phyloP scores from a whole-genome alignment of 2,113 vertebrate genomes.

The Psittacula cyanocephala region DNA sequence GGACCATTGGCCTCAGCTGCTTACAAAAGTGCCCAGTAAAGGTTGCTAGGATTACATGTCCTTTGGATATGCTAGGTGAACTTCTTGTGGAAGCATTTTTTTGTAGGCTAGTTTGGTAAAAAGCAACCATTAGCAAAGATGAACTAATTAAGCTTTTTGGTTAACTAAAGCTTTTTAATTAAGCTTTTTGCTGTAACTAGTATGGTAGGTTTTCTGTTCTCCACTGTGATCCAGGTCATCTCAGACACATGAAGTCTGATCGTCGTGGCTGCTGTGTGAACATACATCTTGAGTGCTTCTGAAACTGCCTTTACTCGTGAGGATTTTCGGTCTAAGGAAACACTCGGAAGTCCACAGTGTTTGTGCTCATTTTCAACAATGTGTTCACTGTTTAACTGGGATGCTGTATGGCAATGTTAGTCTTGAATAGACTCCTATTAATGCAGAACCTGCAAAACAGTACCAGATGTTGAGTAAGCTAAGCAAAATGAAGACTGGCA shows the following conservation, averaged over 20 bases:
- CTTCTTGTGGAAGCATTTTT: background rate
- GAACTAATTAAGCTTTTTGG: background rate
- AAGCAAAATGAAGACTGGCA: background rate
- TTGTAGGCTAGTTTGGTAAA: background rate
- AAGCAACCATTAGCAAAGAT: background rate
- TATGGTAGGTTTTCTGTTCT: background rate
- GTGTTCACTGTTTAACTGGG: background rate
- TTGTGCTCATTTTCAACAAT: background rate
- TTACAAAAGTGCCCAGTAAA: background rate
- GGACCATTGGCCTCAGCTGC: background rate
- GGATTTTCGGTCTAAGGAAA: background rate
- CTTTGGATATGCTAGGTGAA: background rate
- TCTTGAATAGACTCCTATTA: background rate
- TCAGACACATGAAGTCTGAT: background rate
- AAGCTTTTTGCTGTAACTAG: background rate
- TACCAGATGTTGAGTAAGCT: background rate
- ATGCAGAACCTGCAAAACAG: background rate
- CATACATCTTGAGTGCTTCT: rapidly evolving
- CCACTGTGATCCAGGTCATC: rapidly evolving
- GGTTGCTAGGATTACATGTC: background rate
- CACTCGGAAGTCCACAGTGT: background rate
- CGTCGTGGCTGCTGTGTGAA: background rate
- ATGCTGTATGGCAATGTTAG: background rate
- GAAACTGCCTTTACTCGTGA: background rate
- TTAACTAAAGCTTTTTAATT: conserved; percentile 1